These are phyloP conservation scores for Petaurus breviceps DNA, from an alignment of 2,113 vertebrate species.

Conservation along the genomic window DNA sequence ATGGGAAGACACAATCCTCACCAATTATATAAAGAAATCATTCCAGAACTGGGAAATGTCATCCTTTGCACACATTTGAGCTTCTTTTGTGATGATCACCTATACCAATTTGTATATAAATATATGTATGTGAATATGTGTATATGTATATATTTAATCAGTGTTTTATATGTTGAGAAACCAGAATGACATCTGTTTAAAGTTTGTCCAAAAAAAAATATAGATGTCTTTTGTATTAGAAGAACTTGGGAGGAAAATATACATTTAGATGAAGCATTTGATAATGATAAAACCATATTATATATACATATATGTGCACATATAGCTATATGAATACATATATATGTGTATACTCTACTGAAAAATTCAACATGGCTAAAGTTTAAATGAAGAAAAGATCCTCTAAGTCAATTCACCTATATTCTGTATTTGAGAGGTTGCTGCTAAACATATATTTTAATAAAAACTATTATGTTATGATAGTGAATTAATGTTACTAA, in stretches of 20 bases:
- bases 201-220: background rate
- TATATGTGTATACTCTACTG: slow-evolving; percentile 38
- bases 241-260: background rate
- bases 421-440: slow-evolving; percentile 64
- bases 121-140: background rate
- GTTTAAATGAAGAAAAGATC: slow-evolving; percentile 71
- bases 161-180: background rate
- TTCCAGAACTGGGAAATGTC: background rate
- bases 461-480: slow-evolving; percentile 67
- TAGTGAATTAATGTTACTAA: slow-evolving; percentile 71
- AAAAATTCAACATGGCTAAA: slow-evolving; percentile 67
- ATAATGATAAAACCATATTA: background rate
- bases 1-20: background rate
- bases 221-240: background rate
- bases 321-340: background rate
- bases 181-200: background rate
- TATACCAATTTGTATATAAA: background rate
- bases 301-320: background rate
- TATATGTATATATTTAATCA: background rate
- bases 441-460: slow-evolving; percentile 55
- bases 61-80: background rate
- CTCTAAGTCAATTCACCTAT: slow-evolving; percentile 74
- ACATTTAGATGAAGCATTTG: background rate
- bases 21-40: background rate
- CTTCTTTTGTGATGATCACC: background rate